A percentile compares a stretch with the other conserved stretches of the same genome.
Evolutionary conservation across 1,140 invertebrate species (phyloP).

Genomic region (Geopemphigus sp.): DNA sequence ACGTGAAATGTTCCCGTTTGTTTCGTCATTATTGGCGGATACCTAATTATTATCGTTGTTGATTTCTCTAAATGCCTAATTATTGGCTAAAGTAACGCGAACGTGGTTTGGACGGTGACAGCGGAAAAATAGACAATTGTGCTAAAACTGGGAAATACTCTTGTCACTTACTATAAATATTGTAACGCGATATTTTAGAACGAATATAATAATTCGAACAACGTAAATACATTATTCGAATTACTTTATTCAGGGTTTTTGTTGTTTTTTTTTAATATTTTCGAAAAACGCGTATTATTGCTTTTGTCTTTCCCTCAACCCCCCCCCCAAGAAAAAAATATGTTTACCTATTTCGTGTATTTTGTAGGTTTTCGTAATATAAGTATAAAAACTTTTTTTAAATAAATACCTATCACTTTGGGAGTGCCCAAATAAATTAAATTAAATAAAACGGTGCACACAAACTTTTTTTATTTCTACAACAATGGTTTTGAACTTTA

Average conservation of each 20-base stretch:
- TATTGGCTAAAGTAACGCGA: neutral
- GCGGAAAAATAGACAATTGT: neutral
- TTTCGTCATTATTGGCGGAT: neutral
- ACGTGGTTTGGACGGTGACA: neutral
- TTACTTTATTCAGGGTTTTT: neutral
- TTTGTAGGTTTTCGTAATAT: neutral
- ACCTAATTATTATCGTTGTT: neutral
- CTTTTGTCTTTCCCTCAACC: neutral
- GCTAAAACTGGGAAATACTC: neutral
- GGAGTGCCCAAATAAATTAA: constrained; percentile 17
- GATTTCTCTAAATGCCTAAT: too few species aligned
- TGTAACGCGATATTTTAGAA: neutral
- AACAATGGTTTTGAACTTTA: neutral
- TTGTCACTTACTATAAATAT: constrained; percentile 3
- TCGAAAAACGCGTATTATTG: neutral
- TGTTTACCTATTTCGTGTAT: neutral
- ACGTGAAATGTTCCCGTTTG: neutral
- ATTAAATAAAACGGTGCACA: constrained; percentile 8
- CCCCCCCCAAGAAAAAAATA: neutral
- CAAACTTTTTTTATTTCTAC: constrained; percentile 15
- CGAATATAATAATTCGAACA: neutral
- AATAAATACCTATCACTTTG: constrained; percentile 11
- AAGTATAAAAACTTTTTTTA: neutral
- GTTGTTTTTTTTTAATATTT: too few species aligned
- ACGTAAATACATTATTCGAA: neutral